A percentile compares a stretch with the other conserved stretches of the same genome.
phyloP scores from a whole-genome alignment of 1,140 invertebrate genomes.

The Brachionus angularis region DNA sequence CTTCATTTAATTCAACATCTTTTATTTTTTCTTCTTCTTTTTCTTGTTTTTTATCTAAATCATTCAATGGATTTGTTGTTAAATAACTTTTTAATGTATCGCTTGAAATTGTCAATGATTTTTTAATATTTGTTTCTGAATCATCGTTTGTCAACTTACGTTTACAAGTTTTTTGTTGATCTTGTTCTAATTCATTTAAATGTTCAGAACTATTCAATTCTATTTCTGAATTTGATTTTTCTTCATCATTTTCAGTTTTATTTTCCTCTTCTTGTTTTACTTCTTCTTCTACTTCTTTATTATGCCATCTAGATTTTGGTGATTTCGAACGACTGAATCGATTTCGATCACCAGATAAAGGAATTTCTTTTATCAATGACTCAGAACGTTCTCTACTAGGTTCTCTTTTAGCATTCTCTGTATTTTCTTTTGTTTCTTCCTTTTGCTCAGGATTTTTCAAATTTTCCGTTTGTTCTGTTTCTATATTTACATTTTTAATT shows the following conservation, averaged over 20 bases:
- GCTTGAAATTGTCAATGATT: constrained; percentile 3
- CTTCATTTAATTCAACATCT: neutral
- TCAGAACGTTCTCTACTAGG: constrained; percentile 9
- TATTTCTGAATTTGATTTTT: neutral
- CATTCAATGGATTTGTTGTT: constrained; percentile 1
- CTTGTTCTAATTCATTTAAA: too few species aligned
- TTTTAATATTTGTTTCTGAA: neutral
- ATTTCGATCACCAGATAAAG: constrained; percentile 26
- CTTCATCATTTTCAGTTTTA: neutral
- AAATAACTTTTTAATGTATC: constrained; percentile 39
- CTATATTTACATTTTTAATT: too few species aligned
- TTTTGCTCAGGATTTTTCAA: neutral
- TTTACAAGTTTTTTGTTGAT: neutral
- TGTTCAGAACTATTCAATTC: too few species aligned
- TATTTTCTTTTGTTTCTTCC: neutral
- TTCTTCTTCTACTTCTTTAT: neutral
- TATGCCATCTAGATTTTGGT: constrained; percentile 40
- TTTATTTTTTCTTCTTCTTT: neutral
- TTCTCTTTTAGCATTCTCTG: neutral
- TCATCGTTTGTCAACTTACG: constrained; percentile 25
- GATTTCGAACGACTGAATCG: constrained; percentile 43
- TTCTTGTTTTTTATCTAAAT: constrained; percentile 26
- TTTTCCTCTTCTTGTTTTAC: neutral
- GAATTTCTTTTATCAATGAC: constrained; percentile 31
- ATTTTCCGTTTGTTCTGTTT: neutral